Base-by-base conservation (phyloP, 2,113 vertebrate genomes). In the Jaculus jaculus region DNA sequence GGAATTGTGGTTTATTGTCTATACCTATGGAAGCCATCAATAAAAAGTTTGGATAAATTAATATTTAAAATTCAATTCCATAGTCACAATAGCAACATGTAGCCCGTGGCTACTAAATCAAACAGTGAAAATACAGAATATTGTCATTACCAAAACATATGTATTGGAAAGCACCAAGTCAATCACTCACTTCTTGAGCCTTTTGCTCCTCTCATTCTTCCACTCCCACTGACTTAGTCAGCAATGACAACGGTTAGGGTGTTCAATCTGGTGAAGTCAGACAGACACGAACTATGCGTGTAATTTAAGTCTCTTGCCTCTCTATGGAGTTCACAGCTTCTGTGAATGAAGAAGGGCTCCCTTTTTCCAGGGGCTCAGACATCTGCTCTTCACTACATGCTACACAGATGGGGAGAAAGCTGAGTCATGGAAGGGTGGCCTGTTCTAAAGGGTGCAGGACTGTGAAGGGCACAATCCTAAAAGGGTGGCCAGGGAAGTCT, bases 31-130 rank as follows among this genome's bases (percentile, higher is more conserved):
- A 54, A 54, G 54, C 15, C 13, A 12, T 54, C 42, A 47, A 47
- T 94, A 58, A 92, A 86, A 87, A 68, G 75, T 37, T 83, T 86
- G 95, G 94, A 54, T 54, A 15, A 54, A 54, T 12, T 60, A 37
- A 80, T 89, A 71, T 69, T 90, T 73, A 79, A 65, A 92, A 90
- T 77, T 69, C 71, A 83, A 37, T 37, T 86, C 20, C 12, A 71
- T 7, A 69, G 42, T 94, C 32, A 91, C 34, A 75, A 10, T 54
- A 66, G 81, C 34, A 61, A 68, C n/a, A 95, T 26, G 24, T 39
- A 75, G 60, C 42, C 78, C 80, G 37, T 84, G 78, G 63, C 47
- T 89, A 78, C 30, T 30, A 54, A 51, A 92, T 0, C 5, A 16
- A 7, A 73, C 12, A 89, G 30, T 37, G 23, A 12, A 86, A 39